Evolutionary conservation across 1,140 invertebrate genomes (phyloP), one percentile per base, ranked within the genome.

Genomic region (Neoseiulus cucumeris): DNA sequence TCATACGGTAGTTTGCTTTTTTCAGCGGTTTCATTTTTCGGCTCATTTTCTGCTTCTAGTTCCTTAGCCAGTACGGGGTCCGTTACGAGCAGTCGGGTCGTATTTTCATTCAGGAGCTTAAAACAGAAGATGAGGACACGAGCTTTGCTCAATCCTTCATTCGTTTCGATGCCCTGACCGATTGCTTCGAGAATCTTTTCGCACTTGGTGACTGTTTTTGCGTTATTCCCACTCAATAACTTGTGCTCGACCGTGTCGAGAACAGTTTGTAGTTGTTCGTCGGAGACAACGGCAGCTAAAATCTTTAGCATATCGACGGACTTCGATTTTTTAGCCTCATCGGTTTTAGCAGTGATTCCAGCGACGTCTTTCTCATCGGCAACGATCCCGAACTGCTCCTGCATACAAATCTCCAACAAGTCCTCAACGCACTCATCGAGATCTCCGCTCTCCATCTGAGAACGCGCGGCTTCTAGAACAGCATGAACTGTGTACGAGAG

Each of bases 311-410:
- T 89, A 18, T 91, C 83, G 69, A 84, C 92, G 72, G 88, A 91
- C 75, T 91, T 95, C n/a, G 74, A 74, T 39, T 72, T 75, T 66
- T 77, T 75, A 0, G 80, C 81, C 73, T 83, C 82, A 69, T 79
- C 76, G 14, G 77, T 67, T 75, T 91, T 91, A 20, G 80, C 81
- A 7, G 83, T 82, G 39, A 95, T 85, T 70, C 87, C 86, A 0
- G 81, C 80, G 0, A 95, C 82, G 76, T 92, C 87, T 76, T 96
- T 96, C 75, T 96, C 92, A 75, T 95, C 91, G 0, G 85, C 83
- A 1, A 86, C 79, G 42, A 83, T 78, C 0, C 90, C 90, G 76
- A 95, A 95, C 14, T 95, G 76, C 77, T 96, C 92, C 66, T 87
- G 82, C 59, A 85, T 83, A 67, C 87, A 91, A 12, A 87, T 76